Conservation (phyloP, 2,797 vertebrate genomes). For the Spea hammondii region DNA sequence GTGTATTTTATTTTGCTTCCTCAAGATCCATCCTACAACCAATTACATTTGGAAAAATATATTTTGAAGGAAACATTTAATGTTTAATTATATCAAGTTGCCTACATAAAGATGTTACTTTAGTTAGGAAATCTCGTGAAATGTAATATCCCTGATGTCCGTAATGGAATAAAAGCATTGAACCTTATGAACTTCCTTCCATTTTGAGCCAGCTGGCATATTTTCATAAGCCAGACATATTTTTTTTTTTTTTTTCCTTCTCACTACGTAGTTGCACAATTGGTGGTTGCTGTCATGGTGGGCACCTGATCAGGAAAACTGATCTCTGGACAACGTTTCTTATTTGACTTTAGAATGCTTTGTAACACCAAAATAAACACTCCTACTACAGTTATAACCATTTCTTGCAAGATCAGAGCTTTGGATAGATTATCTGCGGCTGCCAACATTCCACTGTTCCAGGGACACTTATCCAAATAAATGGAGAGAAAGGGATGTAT, state of each 20-base stretch:
- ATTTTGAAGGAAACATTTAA: too few relatives aligned
- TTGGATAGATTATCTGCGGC: constrained; percentile 50
- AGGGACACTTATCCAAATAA: constrained; percentile 45
- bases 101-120: background rate
- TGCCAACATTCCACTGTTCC: constrained; percentile 4
- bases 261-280: constrained; percentile 56
- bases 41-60: too few relatives aligned
- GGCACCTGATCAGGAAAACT: constrained; percentile 61
- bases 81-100: background rate
- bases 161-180: constrained; percentile 53
- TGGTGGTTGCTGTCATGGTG: constrained; percentile 55
- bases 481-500: constrained; percentile 11
- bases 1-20: too few relatives aligned
- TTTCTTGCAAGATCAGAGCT: constrained; percentile 55
- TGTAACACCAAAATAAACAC: constrained; percentile 58
- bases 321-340: constrained; percentile 60
- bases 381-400: constrained; percentile 49
- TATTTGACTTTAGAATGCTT: constrained; percentile 66
- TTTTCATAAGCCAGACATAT: constrained; percentile 58
- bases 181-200: constrained; percentile 60
- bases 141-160: constrained; percentile 50
- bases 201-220: constrained; percentile 55
- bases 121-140: constrained; percentile 50
- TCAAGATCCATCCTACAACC: too few relatives aligned
- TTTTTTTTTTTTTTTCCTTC: constrained; percentile 25